A percentile compares a stretch with the other conserved stretches of the same genome.
Conservation (phyloP, 2,113 vertebrate species). For the Micromys minutus region DNA sequence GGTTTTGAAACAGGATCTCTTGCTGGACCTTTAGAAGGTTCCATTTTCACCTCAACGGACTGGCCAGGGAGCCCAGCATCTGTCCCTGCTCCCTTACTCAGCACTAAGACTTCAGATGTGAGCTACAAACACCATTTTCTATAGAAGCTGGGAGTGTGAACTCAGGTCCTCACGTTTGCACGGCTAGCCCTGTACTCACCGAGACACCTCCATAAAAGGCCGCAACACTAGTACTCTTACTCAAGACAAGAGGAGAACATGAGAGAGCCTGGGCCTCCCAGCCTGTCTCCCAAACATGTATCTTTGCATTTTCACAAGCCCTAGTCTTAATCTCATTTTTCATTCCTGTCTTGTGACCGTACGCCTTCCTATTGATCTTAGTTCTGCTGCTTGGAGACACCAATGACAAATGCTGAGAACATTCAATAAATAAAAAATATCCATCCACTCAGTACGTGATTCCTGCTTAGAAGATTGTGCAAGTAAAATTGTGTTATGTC, state of each 20-base stretch:
- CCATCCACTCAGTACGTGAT: conserved; percentile 67
- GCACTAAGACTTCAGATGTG: not conserved
- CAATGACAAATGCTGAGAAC: conserved; percentile 76
- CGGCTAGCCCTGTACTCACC: not conserved
- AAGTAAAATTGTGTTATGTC: conserved; percentile 66
- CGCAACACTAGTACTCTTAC: not conserved
- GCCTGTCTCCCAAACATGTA: conserved; percentile 1
- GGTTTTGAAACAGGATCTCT: not conserved
- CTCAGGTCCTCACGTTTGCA: not conserved
- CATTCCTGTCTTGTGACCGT: conserved; percentile 74
- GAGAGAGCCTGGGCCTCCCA: not conserved
- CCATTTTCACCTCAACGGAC: rapidly evolving
- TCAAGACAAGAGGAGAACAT: not conserved
- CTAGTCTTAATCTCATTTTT: conserved; percentile 78
- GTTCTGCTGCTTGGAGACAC: conserved; percentile 76
- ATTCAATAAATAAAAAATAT: conserved; percentile 82
- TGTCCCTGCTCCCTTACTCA: not conserved
- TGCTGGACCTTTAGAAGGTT: not conserved
- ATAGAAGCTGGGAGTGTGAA: not conserved
- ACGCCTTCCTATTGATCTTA: conserved; percentile 79
- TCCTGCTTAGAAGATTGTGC: conserved; percentile 69
- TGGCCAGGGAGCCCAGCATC: not conserved
- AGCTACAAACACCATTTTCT: too few species aligned
- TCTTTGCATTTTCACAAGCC: conserved; percentile 75
- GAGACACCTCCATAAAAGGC: not conserved